phyloP scores from a whole-genome alignment of 2,113 vertebrate genomes.

The Centrocercus urophasianus region DNA sequence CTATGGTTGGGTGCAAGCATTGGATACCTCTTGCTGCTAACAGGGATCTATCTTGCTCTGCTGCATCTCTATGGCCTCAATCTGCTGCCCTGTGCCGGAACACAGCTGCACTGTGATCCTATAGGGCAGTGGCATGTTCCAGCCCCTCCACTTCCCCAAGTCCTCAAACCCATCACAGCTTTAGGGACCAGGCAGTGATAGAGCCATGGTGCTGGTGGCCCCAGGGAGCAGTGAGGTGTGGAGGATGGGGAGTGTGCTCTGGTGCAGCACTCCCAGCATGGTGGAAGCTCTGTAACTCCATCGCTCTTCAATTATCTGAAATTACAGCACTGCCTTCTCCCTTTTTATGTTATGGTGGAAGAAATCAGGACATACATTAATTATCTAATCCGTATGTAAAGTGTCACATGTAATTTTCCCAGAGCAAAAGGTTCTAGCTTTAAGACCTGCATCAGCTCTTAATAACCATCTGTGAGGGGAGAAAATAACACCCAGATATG shows the following conservation, averaged over 20 bases:
- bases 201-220: background rate
- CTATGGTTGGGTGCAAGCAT: background rate
- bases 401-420: slow-evolving; percentile 72
- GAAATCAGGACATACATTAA: slow-evolving; percentile 76
- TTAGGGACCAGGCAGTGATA: accelerated
- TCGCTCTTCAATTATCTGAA: slow-evolving; percentile 78
- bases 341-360: slow-evolving; percentile 63
- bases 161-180: background rate
- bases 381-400: slow-evolving; percentile 79
- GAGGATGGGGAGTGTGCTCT: background rate
- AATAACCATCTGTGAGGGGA: slow-evolving; percentile 39
- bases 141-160: background rate
- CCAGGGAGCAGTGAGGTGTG: slow-evolving; percentile 35
- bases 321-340: slow-evolving; percentile 63
- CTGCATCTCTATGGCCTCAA: background rate
- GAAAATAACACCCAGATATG: slow-evolving; percentile 56
- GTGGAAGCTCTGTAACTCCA: slow-evolving; percentile 6
- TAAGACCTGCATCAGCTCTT: slow-evolving; percentile 66
- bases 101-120: accelerated
- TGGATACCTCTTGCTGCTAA: background rate
- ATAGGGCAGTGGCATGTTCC: background rate
- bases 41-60: background rate
- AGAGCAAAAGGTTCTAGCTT: slow-evolving; percentile 65
- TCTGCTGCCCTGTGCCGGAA: accelerated
- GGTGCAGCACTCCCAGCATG: background rate